Evolutionary conservation across 2,888 invertebrate genomes (phyloP), one percentile per base, ranked within the genome.

Genomic region (Perizoma affinitatum): DNA sequence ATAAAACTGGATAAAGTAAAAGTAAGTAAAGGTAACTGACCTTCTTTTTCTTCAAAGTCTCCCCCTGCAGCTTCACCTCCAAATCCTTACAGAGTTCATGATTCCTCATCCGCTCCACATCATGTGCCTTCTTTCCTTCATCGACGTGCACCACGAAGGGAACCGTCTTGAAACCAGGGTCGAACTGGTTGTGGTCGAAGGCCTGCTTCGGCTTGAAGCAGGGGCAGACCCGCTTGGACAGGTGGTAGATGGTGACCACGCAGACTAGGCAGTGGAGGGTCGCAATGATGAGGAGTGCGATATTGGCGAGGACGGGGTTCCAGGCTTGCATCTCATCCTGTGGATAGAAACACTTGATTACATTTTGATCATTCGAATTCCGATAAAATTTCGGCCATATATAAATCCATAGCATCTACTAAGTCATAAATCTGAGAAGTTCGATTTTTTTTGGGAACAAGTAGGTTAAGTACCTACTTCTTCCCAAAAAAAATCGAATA

Each of bases 261-360:
- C 93, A 92, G 43, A 93, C 88, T 62, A 94, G 76, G 75, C 94
- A 94, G 80, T 95, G 94, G 11, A 93, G 86, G 0, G 90, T 80
- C 7, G 94, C 93, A 33, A 94, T 90, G 65, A 95, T 86, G 50
- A 95, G 89, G 5, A 95, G 83, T 0, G 94, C 94, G 58, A 94
- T 92, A 84, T 95, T 95, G 8, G 94, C 93, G 36, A 95, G 82
- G 48, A 95, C 90, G 0, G 94, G 94, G 1, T 94, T 91, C 94
- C 94, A 94, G 0, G 91, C 92, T 66, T 86, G 84, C 88, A 87
- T 88, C 70, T 92, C 94, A 79, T 93, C 93, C 80, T 88, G 89
- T 54, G 74, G 84, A 66, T 50, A 4, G 1, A 38, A 38, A 38
- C 38, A 4, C 5, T 38, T 38, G 7, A 4, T 38, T 22, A 22